These are phyloP conservation scores for Scyliorhinus canicula DNA, from an alignment of 2,797 vertebrate species.

Conservation along the genomic window DNA sequence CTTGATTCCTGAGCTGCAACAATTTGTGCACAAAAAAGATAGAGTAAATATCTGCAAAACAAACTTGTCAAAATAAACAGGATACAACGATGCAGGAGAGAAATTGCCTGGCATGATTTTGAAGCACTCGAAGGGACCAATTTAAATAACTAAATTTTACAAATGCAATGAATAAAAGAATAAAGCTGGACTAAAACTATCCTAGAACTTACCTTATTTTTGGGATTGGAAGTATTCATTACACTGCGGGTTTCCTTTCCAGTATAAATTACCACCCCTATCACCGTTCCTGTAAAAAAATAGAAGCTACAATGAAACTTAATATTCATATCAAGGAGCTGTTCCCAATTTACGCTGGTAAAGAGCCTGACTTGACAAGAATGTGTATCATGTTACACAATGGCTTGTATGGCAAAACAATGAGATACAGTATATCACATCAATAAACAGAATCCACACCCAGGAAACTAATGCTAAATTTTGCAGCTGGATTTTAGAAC, in stretches of 20 bases:
- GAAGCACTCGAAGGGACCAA: neutral
- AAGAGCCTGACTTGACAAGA: neutral
- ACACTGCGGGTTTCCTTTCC: slow-evolving; percentile 95
- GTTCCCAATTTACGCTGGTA: neutral
- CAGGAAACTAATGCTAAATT: neutral
- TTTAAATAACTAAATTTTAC: slow-evolving; percentile 8
- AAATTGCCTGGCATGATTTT: neutral
- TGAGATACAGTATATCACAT: neutral
- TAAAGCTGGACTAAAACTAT: neutral
- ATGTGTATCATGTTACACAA: neutral
- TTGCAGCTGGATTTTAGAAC: neutral
- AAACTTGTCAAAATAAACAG: slow-evolving; percentile 19
- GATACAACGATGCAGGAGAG: neutral
- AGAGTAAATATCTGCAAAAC: neutral
- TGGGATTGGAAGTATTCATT: slow-evolving; percentile 89
- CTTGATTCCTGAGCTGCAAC: neutral
- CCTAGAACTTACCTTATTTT: slow-evolving; percentile 79
- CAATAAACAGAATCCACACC: neutral
- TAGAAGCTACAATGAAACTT: slow-evolving; percentile 45
- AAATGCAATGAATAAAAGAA: neutral
- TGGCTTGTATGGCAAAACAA: neutral
- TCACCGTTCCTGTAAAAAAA: slow-evolving; percentile 80
- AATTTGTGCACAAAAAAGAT: slow-evolving; percentile 23
- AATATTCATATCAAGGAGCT: neutral
- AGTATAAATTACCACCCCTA: slow-evolving; percentile 96